Percentiles rank a stretch among this genome's conserved stretches.
Evolutionary conservation across 2,113 vertebrate genomes (phyloP).

Genomic region (Myiozetetes cayanensis): DNA sequence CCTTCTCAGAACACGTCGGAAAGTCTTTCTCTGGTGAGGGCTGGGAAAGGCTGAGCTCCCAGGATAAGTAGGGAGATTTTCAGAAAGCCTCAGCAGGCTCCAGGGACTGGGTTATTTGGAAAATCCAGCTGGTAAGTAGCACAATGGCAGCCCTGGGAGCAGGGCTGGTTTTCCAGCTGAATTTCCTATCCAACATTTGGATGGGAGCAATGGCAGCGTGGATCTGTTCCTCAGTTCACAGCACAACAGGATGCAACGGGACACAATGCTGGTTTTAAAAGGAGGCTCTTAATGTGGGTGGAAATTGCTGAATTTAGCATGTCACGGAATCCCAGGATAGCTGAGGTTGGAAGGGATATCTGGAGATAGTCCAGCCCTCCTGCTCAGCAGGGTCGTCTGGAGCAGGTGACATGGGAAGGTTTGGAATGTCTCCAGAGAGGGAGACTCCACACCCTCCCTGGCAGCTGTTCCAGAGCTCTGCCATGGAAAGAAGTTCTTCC

Average conservation of each 20-base stretch:
- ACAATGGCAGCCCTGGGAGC: not conserved
- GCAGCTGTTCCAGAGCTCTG: not conserved
- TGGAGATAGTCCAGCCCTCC: not conserved
- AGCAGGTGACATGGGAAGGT: not conserved
- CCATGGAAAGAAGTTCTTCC: not conserved
- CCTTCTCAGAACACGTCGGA: not conserved
- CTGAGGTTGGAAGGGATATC: not conserved
- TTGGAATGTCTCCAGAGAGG: not conserved
- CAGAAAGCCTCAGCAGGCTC: not conserved
- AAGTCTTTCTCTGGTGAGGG: not conserved
- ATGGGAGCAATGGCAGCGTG: not conserved
- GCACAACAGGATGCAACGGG: rapidly evolving
- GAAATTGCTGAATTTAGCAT: not conserved
- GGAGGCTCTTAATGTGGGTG: not conserved
- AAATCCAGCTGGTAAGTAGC: not conserved
- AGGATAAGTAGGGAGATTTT: not conserved
- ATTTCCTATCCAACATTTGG: not conserved
- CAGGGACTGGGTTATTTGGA: not conserved
- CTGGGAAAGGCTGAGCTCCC: not conserved
- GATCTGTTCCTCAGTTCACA: not conserved
- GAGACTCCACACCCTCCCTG: not conserved
- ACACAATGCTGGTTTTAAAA: not conserved
- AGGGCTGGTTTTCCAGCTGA: not conserved
- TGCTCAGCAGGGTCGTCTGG: not conserved
- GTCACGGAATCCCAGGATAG: not conserved